These are phyloP conservation scores for Xylophagus ater DNA, from an alignment of 2,888 invertebrate species.

Conservation along the genomic window DNA sequence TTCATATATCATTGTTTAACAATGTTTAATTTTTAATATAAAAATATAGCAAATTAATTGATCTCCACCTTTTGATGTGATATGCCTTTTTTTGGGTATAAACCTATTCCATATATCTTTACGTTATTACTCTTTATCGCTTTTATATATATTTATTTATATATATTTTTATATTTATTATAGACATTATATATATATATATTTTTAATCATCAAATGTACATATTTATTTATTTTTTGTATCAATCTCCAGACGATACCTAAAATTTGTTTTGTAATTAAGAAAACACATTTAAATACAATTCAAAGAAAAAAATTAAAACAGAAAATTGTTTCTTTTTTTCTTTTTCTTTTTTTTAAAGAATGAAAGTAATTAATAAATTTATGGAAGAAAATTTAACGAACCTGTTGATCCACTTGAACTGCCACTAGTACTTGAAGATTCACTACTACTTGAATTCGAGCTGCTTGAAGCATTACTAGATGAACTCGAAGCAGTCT, in stretches of 20 bases:
- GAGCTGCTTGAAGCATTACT: constrained; percentile 44
- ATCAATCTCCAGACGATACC: constrained; percentile 17
- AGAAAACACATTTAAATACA: constrained; percentile 10
- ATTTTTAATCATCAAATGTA: too few relatives aligned
- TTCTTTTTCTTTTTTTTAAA: too few relatives aligned
- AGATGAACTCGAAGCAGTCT: constrained; percentile 43
- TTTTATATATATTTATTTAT: constrained; percentile 14
- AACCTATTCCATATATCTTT: too few relatives aligned
- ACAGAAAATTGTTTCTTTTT: too few relatives aligned
- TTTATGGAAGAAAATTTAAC: constrained; percentile 1
- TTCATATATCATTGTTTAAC: too few relatives aligned
- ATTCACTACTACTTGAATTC: constrained; percentile 56
- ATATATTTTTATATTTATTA: too few relatives aligned
- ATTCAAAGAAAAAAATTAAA: neutral
- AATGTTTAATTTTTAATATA: too few relatives aligned
- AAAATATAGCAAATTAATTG: too few relatives aligned
- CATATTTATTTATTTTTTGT: constrained; percentile 14
- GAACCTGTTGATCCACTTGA: constrained; percentile 15
- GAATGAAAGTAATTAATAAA: too few relatives aligned
- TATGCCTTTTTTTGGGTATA: too few relatives aligned
- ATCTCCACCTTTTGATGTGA: constrained; percentile 11
- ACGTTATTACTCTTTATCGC: too few relatives aligned
- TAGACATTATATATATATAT: too few relatives aligned
- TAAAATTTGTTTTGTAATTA: constrained; percentile 16
- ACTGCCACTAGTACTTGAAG: constrained; percentile 44